These are phyloP conservation scores for Azemiops feae DNA, from an alignment of 2,113 vertebrate species.

Conservation along the genomic window DNA sequence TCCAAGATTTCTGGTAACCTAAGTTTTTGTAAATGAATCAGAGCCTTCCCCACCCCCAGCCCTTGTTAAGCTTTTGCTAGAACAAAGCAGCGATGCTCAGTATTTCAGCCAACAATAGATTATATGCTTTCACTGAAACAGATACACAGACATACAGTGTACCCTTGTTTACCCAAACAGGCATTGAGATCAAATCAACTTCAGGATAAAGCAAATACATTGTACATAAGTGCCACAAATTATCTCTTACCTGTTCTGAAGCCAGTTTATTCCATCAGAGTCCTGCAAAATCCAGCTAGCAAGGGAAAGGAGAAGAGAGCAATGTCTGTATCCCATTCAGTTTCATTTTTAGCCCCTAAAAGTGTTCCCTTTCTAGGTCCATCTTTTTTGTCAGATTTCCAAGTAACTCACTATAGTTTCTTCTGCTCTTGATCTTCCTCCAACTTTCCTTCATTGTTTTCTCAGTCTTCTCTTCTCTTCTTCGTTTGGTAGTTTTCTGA, in stretches of 20 bases:
- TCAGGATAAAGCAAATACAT: neutral
- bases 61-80: neutral
- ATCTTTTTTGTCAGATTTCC: conserved; percentile 19
- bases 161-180: neutral
- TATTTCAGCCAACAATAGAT: neutral
- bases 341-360: neutral
- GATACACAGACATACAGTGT: conserved; percentile 35
- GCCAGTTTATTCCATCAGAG: conserved; percentile 54
- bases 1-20: neutral
- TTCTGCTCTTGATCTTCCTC: conserved; percentile 44
- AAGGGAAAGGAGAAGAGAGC: conserved; percentile 42
- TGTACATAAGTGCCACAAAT: neutral
- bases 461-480: conserved; percentile 37
- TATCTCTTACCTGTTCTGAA: conserved; percentile 60
- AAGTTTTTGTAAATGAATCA: neutral
- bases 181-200: conserved; percentile 44
- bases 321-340: conserved; percentile 46
- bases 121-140: conserved; percentile 40
- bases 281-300: conserved; percentile 46
- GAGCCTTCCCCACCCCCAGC: neutral
- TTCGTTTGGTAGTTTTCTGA: conserved; percentile 51
- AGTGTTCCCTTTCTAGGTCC: conserved; percentile 38
- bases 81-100: neutral
- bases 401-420: conserved; percentile 8
- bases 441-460: conserved; percentile 53